A percentile compares a stretch with the other conserved stretches of the same genome.
Evolutionary conservation across 2,113 vertebrate genomes (phyloP).

Genomic region (Saccopteryx leptura): DNA sequence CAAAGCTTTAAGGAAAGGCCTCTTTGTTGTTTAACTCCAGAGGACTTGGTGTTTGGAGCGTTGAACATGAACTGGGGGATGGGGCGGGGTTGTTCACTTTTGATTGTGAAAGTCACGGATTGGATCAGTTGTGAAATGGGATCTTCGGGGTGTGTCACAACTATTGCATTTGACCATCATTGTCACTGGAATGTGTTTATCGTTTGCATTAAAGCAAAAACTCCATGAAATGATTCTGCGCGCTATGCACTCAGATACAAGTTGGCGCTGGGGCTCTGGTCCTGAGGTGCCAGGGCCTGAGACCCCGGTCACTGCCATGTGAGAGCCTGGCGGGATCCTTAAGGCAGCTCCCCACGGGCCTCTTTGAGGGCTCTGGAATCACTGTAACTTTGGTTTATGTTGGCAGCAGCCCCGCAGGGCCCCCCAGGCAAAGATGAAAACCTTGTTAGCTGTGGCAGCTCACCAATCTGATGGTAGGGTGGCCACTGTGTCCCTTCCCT

Average conservation of each 20-base stretch:
- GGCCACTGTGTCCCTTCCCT: neutral
- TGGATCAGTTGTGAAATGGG: neutral
- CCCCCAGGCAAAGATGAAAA: conserved; percentile 73
- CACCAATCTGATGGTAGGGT: conserved; percentile 81
- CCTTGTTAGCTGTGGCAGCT: conserved; percentile 77
- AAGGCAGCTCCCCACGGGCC: neutral
- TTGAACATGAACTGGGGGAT: neutral
- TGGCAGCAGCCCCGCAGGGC: conserved; percentile 70
- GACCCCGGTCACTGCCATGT: neutral
- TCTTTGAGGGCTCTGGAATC: neutral
- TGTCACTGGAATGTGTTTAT: neutral
- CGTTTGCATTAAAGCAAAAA: neutral
- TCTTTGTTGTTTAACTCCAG: neutral
- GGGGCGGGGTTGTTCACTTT: neutral
- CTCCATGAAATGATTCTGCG: neutral
- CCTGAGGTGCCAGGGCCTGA: neutral
- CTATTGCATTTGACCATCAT: neutral
- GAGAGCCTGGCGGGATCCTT: neutral
- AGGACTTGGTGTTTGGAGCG: neutral
- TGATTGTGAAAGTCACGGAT: neutral
- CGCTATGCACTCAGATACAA: neutral
- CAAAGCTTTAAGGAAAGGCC: neutral
- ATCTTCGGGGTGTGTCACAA: neutral
- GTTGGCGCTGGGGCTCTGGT: neutral
- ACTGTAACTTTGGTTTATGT: conserved; percentile 81